A percentile compares a stretch with the other conserved stretches of the same genome.
Evolutionary conservation across 2,113 vertebrate species (phyloP).

Genomic region (Cyprinodon brontotheroides): DNA sequence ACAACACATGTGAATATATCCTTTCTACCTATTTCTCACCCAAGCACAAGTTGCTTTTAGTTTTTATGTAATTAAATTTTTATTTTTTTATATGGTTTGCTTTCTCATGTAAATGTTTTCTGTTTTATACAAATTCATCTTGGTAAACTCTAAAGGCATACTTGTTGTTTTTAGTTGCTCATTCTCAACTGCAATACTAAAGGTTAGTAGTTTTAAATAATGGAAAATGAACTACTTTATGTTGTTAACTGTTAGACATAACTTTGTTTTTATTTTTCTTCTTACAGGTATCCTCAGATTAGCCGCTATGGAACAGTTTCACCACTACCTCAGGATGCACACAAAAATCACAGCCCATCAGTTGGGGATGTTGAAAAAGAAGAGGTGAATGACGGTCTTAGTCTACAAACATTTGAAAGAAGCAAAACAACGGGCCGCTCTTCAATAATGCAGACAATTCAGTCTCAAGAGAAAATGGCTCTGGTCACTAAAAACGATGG

Average conservation of each 20-base stretch:
- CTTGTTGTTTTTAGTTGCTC: too few species aligned
- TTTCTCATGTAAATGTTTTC: too few species aligned
- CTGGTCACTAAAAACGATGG: slow-evolving; percentile 60
- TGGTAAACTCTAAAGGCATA: too few species aligned
- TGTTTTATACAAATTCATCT: too few species aligned
- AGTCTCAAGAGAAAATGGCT: slow-evolving; percentile 53
- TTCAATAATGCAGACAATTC: slow-evolving; percentile 60
- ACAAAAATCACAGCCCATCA: slow-evolving; percentile 62
- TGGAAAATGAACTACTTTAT: too few species aligned
- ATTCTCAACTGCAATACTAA: too few species aligned
- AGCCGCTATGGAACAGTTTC: slow-evolving; percentile 76
- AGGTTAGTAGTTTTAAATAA: too few species aligned
- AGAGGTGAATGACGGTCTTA: slow-evolving; percentile 66
- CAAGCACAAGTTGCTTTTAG: too few species aligned
- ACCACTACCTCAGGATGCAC: slow-evolving; percentile 61
- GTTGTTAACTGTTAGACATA: neutral
- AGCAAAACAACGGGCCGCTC: slow-evolving; percentile 49
- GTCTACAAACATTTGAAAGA: slow-evolving; percentile 67
- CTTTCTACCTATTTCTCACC: too few species aligned
- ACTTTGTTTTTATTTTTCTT: slow-evolving; percentile 15
- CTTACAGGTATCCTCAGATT: slow-evolving; percentile 57
- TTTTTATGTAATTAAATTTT: too few species aligned
- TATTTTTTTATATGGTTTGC: too few species aligned
- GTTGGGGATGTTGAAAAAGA: slow-evolving; percentile 65
- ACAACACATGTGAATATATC: too few species aligned